phyloP scores from a whole-genome alignment of 2,113 vertebrate genomes.

The Procavia capensis region DNA sequence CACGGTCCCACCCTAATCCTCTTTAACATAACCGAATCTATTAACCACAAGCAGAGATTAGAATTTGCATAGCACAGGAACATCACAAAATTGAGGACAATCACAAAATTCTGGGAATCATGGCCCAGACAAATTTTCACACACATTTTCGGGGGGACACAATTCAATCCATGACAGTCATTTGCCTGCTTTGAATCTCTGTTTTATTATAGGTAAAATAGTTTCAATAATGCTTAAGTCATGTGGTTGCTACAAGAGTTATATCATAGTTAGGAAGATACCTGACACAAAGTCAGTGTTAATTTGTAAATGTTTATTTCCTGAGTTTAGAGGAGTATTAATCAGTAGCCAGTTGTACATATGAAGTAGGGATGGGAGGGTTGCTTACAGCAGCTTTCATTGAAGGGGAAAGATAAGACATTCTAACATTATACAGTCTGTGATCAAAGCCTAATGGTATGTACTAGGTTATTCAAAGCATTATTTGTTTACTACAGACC shows the following conservation, averaged over 20 bases:
- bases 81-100: too few species aligned
- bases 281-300: neutral
- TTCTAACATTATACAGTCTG: neutral
- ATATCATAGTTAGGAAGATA: neutral
- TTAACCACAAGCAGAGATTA: too few species aligned
- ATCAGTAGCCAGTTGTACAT: neutral
- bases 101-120: too few species aligned
- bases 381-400: neutral
- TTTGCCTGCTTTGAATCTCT: neutral
- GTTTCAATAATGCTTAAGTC: neutral
- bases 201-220: neutral
- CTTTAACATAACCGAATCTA: too few species aligned
- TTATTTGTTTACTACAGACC: neutral
- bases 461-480: neutral
- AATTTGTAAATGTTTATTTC: neutral
- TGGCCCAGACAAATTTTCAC: too few species aligned
- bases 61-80: too few species aligned
- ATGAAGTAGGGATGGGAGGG: neutral
- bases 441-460: neutral
- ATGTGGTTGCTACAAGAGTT: neutral
- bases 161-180: too few species aligned
- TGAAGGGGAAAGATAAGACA: neutral
- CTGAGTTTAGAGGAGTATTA: neutral
- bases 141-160: too few species aligned
- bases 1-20: too few species aligned